Percentiles rank a stretch among this genome's conserved stretches.
Evolutionary conservation across 2,113 vertebrate species (phyloP).

Genomic region (Platycercus adscitus): DNA sequence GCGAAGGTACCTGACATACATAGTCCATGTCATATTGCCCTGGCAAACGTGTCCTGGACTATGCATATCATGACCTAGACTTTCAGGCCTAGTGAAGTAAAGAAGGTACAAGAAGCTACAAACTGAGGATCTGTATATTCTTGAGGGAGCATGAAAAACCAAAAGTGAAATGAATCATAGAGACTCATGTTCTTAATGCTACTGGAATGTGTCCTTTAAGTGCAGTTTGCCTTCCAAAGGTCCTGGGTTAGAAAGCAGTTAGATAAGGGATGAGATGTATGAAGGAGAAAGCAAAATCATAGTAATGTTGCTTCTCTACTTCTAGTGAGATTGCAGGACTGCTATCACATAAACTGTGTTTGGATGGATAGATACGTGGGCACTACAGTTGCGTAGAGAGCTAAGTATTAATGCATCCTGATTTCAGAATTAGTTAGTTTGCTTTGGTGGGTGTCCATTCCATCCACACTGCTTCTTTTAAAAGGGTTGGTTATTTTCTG

Average conservation of each 20-base stretch:
- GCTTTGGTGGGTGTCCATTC: not conserved
- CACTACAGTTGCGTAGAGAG: not conserved
- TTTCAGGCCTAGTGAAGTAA: not conserved
- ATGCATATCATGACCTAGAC: not conserved
- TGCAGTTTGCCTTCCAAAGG: not conserved
- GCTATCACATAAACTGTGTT: not conserved
- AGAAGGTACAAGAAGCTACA: not conserved
- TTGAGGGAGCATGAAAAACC: not conserved
- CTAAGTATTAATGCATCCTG: not conserved
- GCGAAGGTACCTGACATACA: not conserved
- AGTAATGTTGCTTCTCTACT: not conserved
- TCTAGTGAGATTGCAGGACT: not conserved
- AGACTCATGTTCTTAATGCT: not conserved
- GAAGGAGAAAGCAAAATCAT: not conserved
- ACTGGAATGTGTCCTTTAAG: not conserved
- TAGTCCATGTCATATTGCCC: not conserved
- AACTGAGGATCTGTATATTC: not conserved
- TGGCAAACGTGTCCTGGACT: not conserved
- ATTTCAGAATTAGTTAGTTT: not conserved
- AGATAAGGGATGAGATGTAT: not conserved
- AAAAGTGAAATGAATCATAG: not conserved
- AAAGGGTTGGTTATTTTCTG: not conserved
- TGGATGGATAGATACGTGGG: not conserved
- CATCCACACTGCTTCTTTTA: not conserved
- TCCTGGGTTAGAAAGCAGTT: not conserved